Evolutionary conservation across 1,140 invertebrate genomes (phyloP), one percentile per base, ranked within the genome.

Genomic region (Anastatus disparis): DNA sequence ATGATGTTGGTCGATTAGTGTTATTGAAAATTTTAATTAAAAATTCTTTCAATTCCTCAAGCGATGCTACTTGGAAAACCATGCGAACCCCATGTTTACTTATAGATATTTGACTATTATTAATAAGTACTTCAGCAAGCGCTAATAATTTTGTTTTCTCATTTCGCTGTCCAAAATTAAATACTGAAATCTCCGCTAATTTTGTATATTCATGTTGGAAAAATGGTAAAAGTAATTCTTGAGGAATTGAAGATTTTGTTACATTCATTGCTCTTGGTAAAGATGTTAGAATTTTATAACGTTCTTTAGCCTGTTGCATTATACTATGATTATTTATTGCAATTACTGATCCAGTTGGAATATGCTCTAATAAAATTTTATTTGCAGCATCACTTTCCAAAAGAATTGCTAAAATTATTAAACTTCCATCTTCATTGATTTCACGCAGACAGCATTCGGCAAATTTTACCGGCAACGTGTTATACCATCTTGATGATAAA

Each of bases 391-490:
- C 3, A 2, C 66, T 55, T 9, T 35, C 53, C 8, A 68, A 15
- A 4, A 68, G 27, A 35, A 68, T 24, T 4, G 40, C 66, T 10
- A 68, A 52, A 50, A 59, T 59, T 3, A 20, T 52, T 22, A 68
- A 26, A 24, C 40, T 40, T 8, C 40, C 40, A 3, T 4, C 17
- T 10, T 26, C 8, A 24, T 44, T 8, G 7, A 61, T 40, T 24
- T 61, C 40, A 10, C 13, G 10, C 1, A 75, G 13, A 2, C 46
- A 63, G 29, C 48, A 15, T 15, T 75, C 38, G 0, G 55, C 27
- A 53, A 83, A 82, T 40, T 68, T 79, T 0, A 79, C 70, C 0
- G 82, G 82, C 4, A 84, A 66, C 1, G 78, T 64, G 9, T 79
- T 74, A 42, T 81, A 76, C 82, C 82, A 84, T 22, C 42, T 61